Evolutionary conservation across 2,888 invertebrate species (phyloP).

Genomic region (Zygaena filipendulae): DNA sequence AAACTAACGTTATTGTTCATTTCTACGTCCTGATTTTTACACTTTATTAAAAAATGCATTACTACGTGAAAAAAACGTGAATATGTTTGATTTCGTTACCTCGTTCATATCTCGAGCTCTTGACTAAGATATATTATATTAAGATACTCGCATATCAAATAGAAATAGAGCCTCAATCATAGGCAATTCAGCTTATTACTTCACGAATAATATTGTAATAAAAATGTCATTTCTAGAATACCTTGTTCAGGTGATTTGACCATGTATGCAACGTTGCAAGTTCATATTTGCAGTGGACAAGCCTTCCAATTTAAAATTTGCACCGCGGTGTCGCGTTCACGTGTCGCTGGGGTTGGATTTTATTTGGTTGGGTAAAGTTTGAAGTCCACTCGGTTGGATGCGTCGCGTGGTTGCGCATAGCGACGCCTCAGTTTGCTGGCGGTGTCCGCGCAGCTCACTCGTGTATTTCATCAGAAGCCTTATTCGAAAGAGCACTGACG

Average conservation of each 20-base stretch:
- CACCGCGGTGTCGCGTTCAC: conserved; percentile 15
- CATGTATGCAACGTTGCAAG: conserved; percentile 50
- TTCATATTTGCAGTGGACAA: conserved; percentile 53
- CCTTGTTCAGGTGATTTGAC: conserved; percentile 50
- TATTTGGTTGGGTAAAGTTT: conserved; percentile 56
- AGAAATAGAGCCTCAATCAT: no score
- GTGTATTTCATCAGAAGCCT: conserved; percentile 30
- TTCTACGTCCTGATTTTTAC: no score
- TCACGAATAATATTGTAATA: no score
- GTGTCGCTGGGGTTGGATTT: conserved; percentile 24
- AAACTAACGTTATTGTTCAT: no score
- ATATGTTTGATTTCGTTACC: no score
- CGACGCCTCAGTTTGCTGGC: conserved; percentile 56
- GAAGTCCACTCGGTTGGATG: conserved; percentile 52
- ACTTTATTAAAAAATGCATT: no score
- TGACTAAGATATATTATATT: no score
- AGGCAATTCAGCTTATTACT: no score
- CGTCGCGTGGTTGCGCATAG: conserved; percentile 43
- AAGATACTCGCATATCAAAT: no score
- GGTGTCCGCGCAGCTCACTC: conserved; percentile 61
- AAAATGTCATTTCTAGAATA: conserved; percentile 45
- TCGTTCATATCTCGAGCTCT: no score
- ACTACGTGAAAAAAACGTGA: no score
- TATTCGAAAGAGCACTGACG: conserved; percentile 23
- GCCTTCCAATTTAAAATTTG: conserved; percentile 35